Conservation (phyloP, 1,140 invertebrate species). For the Gonioctena quinquepunctata region DNA sequence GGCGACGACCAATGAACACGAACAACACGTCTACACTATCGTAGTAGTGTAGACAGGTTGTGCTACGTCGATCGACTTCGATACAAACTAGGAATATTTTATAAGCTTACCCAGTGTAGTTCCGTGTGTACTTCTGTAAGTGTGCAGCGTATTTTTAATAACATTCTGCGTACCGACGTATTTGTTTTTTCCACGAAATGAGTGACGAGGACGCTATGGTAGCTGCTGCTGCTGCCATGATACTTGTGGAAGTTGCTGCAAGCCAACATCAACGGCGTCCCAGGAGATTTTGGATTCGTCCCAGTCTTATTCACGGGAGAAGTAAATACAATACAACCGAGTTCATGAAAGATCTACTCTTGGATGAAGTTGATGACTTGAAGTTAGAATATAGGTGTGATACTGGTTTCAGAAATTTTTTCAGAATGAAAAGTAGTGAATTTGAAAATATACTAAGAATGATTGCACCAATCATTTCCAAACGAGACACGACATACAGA, state of each 20-base stretch:
- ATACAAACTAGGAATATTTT: too few species aligned
- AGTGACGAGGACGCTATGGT: neutral
- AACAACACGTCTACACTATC: too few species aligned
- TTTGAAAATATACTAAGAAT: conserved; percentile 38
- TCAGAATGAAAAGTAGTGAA: conserved; percentile 36
- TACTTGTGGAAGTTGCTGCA: too few species aligned
- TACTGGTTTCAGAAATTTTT: conserved; percentile 24
- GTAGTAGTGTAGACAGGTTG: too few species aligned
- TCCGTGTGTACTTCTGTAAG: too few species aligned
- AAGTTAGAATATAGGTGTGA: neutral
- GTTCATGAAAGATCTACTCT: neutral
- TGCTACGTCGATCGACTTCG: too few species aligned
- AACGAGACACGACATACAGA: conserved; percentile 41
- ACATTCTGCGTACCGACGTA: too few species aligned
- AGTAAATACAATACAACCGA: neutral
- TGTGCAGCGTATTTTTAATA: too few species aligned
- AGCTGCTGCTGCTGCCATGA: too few species aligned
- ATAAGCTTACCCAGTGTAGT: too few species aligned
- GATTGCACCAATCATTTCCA: conserved; percentile 36
- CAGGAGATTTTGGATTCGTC: neutral
- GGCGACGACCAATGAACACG: too few species aligned
- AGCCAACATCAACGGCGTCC: neutral
- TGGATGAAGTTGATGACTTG: neutral
- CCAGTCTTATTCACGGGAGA: neutral
- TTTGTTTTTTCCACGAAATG: too few species aligned